Evolutionary conservation across 1,140 invertebrate genomes (phyloP), one percentile per base, ranked within the genome.

Genomic region (Mylabris phalerata): DNA sequence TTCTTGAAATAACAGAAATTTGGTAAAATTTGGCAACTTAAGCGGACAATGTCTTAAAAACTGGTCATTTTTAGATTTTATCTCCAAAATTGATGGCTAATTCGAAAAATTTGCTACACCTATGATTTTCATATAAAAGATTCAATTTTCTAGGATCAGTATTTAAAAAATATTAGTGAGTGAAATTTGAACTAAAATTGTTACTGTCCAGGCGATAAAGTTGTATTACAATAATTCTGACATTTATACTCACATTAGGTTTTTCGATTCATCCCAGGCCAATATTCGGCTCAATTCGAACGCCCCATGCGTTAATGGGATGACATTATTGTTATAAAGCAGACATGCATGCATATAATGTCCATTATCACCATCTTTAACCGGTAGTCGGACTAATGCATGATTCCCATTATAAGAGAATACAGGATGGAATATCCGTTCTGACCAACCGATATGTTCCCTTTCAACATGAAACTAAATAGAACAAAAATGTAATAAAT

Each of bases 271-370:
- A 66, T 87, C 82, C 81, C 84, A 88, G 9, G 81, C 82, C 0
- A 86, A 67, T 13, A 89, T 80, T 48, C 79, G 76, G 2, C 81
- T 85, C 3, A 88, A 81, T 72, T 87, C 86, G 64, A 82, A 85
- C 3, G 78, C 75, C 3, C 85, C 86, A 69, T 82, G 80, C 0
- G 87, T 89, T 10, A 89, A 59, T 1, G 63, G 78, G 66, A 47
- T 72, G 59, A 49, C 73, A 67, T 39, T 72, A 61, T 43, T 73
- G 67, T 69, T 75, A 67, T 65, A 73, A 63, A 66, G 68, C 73
- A 65, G 72, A 74, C 62, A 78, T 69, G 68, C 73, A 75, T 66
- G 78, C 78, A 72, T 77, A 48, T 71, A 75, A 72, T 67, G 69
- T 4, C 74, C 75, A 49, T 79, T 73, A 51, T 79, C 77, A 4